Evolutionary conservation across 2,888 invertebrate species (phyloP).

Genomic region (Agrotis segetum): DNA sequence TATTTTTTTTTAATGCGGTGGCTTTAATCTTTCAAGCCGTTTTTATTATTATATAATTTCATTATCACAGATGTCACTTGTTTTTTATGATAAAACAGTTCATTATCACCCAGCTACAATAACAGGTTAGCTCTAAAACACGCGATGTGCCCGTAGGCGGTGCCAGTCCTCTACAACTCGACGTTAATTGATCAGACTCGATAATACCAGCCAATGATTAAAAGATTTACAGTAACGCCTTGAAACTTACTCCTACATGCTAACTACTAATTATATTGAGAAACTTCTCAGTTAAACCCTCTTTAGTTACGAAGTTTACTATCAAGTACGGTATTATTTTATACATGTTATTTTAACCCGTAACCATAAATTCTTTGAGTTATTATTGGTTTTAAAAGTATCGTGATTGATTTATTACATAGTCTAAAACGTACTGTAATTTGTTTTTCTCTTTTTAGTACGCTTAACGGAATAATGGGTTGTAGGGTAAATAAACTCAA

Average conservation of each 20-base stretch:
- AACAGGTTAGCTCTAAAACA: constrained; percentile 25
- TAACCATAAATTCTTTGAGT: constrained; percentile 52
- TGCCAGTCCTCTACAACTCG: constrained; percentile 26
- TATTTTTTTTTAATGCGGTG: too few species aligned
- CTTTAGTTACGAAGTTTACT: constrained; percentile 22
- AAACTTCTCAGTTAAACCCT: constrained; percentile 30
- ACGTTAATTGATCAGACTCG: constrained; percentile 56
- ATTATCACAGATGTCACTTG: background rate
- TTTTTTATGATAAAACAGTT: constrained; percentile 3
- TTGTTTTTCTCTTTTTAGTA: constrained; percentile 30
- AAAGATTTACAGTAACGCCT: constrained; percentile 56
- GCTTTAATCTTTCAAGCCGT: too few species aligned
- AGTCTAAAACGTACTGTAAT: constrained; percentile 23
- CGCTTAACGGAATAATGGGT: constrained; percentile 19
- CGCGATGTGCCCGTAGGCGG: constrained; percentile 47
- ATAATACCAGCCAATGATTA: constrained; percentile 60
- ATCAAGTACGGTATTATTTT: constrained; percentile 16
- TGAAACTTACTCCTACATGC: constrained; percentile 37
- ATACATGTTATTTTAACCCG: constrained; percentile 33
- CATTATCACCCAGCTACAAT: constrained; percentile 5
- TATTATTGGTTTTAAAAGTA: constrained; percentile 44
- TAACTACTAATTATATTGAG: constrained; percentile 40
- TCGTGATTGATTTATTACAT: constrained; percentile 58
- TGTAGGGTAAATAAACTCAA: constrained; percentile 19
- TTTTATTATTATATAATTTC: too few species aligned